These are phyloP conservation scores for Rhopalosiphum maidis DNA, from an alignment of 1,140 invertebrate species.

Conservation along the genomic window DNA sequence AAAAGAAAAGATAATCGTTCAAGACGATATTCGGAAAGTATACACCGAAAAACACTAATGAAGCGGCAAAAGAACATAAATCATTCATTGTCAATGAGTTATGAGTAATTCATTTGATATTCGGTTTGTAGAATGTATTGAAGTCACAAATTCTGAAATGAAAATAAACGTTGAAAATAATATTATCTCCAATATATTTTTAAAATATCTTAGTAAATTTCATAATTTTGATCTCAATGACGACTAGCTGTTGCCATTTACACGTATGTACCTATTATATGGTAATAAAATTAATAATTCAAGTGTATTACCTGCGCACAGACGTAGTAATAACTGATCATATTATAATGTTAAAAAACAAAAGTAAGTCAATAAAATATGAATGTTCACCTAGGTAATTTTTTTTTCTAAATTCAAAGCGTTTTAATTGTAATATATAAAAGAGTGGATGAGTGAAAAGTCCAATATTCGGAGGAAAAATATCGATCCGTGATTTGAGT, in stretches of 20 bases:
- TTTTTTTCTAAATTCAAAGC: too few species aligned
- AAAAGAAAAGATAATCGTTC: background rate
- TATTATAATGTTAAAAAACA: background rate
- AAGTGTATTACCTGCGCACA: too few species aligned
- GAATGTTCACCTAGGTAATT: too few species aligned
- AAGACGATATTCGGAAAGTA: background rate
- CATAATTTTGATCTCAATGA: background rate
- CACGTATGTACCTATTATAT: too few species aligned
- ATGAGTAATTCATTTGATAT: background rate
- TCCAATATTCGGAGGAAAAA: too few species aligned
- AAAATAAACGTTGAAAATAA: background rate
- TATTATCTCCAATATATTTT: background rate
- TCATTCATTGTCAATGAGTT: background rate
- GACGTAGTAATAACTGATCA: too few species aligned
- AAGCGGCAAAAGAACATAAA: background rate
- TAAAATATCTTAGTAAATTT: background rate
- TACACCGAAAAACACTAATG: background rate
- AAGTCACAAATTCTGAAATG: background rate
- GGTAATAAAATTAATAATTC: too few species aligned
- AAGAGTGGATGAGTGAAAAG: background rate
- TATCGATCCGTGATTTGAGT: background rate
- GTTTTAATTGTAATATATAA: background rate
- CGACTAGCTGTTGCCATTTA: too few species aligned
- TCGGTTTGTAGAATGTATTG: background rate
- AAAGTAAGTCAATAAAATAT: too few species aligned